These are phyloP conservation scores for Petaurus breviceps DNA, from an alignment of 2,113 vertebrate species.

Conservation along the genomic window DNA sequence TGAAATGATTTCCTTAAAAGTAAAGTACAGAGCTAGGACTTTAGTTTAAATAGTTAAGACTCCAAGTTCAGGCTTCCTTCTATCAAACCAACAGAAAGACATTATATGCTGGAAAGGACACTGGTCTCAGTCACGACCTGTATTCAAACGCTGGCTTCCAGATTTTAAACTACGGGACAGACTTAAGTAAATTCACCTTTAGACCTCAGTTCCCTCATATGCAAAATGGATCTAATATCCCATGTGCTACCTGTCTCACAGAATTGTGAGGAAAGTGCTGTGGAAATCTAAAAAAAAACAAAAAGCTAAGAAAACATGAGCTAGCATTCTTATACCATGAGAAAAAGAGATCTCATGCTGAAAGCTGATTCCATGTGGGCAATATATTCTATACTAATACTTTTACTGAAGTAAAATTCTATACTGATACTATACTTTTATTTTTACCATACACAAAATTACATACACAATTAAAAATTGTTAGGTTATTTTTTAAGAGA, in stretches of 20 bases:
- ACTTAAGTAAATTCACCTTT: background rate
- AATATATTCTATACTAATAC: background rate
- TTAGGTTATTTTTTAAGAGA: background rate
- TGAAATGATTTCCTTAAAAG: background rate
- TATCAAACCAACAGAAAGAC: background rate
- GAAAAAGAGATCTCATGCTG: background rate
- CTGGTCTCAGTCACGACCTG: background rate
- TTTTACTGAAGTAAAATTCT: too few relatives aligned
- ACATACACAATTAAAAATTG: slow-evolving; percentile 68
- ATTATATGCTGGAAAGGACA: background rate
- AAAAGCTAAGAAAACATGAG: too few relatives aligned
- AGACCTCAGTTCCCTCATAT: background rate
- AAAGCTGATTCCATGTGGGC: background rate
- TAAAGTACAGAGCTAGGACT: background rate
- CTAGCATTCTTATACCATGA: too few relatives aligned
- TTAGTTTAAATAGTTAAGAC: background rate
- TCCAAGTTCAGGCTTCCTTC: background rate
- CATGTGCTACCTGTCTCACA: background rate
- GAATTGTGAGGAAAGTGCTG: background rate
- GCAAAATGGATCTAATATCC: background rate
- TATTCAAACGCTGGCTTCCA: background rate
- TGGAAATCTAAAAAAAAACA: background rate
- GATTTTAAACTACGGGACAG: background rate
- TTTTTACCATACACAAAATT: slow-evolving; percentile 54
- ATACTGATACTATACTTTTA: too few relatives aligned